A percentile compares a stretch with the other conserved stretches of the same genome.
phyloP scores from a whole-genome alignment of 1,140 invertebrate species.

The Lordiphosa collinella region DNA sequence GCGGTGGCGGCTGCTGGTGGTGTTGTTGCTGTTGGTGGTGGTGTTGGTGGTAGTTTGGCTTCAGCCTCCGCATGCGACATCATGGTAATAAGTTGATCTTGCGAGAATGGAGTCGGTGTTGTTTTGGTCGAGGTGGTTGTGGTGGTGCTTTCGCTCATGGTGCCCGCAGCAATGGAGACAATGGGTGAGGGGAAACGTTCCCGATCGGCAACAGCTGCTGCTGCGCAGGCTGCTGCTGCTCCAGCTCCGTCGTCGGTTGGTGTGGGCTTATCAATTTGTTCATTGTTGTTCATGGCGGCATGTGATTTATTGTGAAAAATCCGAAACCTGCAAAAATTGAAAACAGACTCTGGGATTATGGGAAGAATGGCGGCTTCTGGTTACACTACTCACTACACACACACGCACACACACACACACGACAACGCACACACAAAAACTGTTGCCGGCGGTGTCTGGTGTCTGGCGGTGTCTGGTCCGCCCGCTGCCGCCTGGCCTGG shows the following conservation, averaged over 20 bases:
- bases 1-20: conserved; percentile 2
- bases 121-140: conserved; percentile 74
- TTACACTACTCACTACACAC: too few relatives aligned
- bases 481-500: too few relatives aligned
- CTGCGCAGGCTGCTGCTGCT: conserved; percentile 1
- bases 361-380: too few relatives aligned
- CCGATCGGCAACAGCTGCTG: conserved; percentile 8
- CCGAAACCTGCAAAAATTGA: neutral
- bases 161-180: conserved; percentile 71
- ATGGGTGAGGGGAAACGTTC: conserved; percentile 50
- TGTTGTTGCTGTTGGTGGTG: conserved; percentile 2
- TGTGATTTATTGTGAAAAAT: neutral
- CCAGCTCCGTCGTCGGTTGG: conserved; percentile 28
- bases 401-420: neutral
- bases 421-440: conserved; percentile 18
- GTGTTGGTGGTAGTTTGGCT: conserved; percentile 6
- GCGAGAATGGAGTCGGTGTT: conserved; percentile 59
- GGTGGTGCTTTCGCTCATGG: conserved; percentile 69
- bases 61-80: conserved; percentile 35
- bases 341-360: neutral
- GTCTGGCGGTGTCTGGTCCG: too few relatives aligned
- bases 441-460: conserved; percentile 3
- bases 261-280: conserved; percentile 12
- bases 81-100: conserved; percentile 51
- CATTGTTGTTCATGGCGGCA: conserved; percentile 6